Conservation (phyloP, 2,888 invertebrate species). For the Pedicia rivosa region DNA sequence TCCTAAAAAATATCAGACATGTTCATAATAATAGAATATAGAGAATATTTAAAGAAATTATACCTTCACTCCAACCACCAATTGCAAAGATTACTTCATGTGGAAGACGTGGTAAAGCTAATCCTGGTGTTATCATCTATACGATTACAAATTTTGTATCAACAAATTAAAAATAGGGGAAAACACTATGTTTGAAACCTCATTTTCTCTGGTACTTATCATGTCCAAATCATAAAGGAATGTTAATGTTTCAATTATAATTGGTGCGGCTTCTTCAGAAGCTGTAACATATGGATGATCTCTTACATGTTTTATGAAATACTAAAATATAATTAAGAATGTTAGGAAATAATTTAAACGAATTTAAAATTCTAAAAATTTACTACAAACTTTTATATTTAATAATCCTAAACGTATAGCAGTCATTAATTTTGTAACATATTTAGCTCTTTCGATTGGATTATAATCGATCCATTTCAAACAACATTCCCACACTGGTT, state of each 20-base stretch:
- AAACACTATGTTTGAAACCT: too few relatives aligned
- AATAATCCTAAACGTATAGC: constrained; percentile 68
- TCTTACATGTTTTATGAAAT: constrained; percentile 79
- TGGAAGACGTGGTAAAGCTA: constrained; percentile 70
- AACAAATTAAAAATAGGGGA: too few relatives aligned
- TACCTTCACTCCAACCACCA: constrained; percentile 56
- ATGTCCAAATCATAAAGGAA: constrained; percentile 87
- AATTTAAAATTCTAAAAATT: not conserved
- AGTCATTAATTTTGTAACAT: constrained; percentile 63
- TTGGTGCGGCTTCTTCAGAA: constrained; percentile 68
- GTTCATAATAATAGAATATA: too few relatives aligned
- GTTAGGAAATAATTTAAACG: not conserved
- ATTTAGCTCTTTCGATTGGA: constrained; percentile 49
- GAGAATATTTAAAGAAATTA: too few relatives aligned
- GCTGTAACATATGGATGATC: constrained; percentile 73
- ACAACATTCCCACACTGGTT: constrained; percentile 72
- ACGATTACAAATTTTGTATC: constrained; percentile 4
- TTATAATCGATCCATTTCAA: constrained; percentile 76
- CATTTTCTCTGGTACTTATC: constrained; percentile 60
- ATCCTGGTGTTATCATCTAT: constrained; percentile 55
- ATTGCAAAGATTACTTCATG: constrained; percentile 79
- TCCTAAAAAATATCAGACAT: too few relatives aligned
- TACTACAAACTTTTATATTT: constrained; percentile 46
- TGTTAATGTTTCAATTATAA: constrained; percentile 80
- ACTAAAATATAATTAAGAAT: constrained; percentile 33